Conservation (phyloP, 2,888 invertebrate species). For the Drosophila tripunctata region DNA sequence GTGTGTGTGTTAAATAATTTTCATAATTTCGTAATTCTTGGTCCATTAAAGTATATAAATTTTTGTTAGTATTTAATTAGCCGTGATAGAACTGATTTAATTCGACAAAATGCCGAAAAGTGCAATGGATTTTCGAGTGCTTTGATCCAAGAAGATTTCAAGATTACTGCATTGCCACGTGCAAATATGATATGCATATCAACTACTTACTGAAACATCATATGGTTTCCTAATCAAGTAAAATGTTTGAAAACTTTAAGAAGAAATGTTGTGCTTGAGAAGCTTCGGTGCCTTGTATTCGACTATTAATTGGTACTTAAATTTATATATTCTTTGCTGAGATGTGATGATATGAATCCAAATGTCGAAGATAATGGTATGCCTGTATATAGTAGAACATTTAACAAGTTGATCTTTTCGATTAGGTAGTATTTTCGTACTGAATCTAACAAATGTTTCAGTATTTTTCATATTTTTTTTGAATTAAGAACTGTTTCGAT, state of each 20-base stretch:
- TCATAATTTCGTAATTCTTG: constrained; percentile 44
- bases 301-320: constrained; percentile 1
- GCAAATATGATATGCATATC: constrained; percentile 63
- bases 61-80: constrained; percentile 11
- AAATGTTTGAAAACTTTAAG: constrained; percentile 26
- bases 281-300: constrained; percentile 39
- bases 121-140: constrained; percentile 40
- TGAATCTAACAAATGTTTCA: constrained; percentile 4
- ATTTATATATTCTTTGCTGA: constrained; percentile 33
- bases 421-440: constrained; percentile 8
- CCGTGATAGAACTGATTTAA: constrained; percentile 16
- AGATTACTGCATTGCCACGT: constrained; percentile 30
- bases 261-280: constrained; percentile 38
- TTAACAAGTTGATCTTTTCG: constrained; percentile 16
- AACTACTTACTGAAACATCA: constrained; percentile 27
- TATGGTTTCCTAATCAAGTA: constrained; percentile 22
- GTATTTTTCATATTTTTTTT: constrained; percentile 17
- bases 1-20: constrained; percentile 16
- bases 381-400: constrained; percentile 26
- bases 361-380: constrained; percentile 39
- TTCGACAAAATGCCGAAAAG: constrained; percentile 43
- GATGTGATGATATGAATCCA: constrained; percentile 61
- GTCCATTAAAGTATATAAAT: constrained; percentile 64
- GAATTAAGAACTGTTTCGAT: constrained; percentile 8
- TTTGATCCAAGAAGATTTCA: constrained; percentile 41